These are phyloP conservation scores for Drosophila siamana DNA, from an alignment of 2,888 invertebrate genomes.

Conservation along the genomic window DNA sequence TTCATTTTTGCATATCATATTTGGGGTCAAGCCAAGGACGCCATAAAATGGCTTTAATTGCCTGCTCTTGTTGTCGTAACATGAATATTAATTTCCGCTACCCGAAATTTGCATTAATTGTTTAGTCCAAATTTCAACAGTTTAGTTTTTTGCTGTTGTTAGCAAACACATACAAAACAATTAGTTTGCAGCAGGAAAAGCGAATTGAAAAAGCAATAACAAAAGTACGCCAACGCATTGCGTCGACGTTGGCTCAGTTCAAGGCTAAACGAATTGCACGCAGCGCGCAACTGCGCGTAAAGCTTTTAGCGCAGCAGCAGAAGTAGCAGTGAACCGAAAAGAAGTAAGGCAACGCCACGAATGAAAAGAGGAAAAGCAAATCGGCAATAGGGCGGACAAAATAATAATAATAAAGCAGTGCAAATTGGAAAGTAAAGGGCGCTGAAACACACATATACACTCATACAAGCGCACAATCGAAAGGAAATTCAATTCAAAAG, in stretches of 20 bases:
- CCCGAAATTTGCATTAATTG: conserved; percentile 36
- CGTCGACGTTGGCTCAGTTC: conserved; percentile 42
- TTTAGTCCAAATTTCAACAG: conserved; percentile 11
- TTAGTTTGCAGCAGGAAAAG: conserved; percentile 49
- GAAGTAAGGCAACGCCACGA: background rate
- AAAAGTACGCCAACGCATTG: conserved; percentile 50
- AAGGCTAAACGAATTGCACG: conserved; percentile 56
- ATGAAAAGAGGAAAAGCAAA: conserved; percentile 35
- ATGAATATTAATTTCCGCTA: conserved; percentile 42
- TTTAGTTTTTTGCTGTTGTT: conserved; percentile 8
- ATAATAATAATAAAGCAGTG: conserved; percentile 47
- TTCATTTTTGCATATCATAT: background rate
- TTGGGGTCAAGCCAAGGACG: conserved; percentile 36
- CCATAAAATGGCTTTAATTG: conserved; percentile 14
- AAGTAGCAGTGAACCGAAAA: conserved; percentile 4
- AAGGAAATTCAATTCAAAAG: conserved; percentile 65
- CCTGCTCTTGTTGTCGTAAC: conserved; percentile 6
- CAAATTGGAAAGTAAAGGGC: conserved; percentile 72
- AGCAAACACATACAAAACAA: conserved; percentile 1
- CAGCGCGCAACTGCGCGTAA: conserved; percentile 33
- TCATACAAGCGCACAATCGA: conserved; percentile 40
- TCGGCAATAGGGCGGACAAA: conserved; percentile 45
- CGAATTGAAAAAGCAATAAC: conserved; percentile 12
- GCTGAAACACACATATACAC: background rate
- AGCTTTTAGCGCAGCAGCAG: conserved; percentile 4